Evolutionary conservation across 2,888 invertebrate genomes (phyloP).

Genomic region (Chorisops tibialis): DNA sequence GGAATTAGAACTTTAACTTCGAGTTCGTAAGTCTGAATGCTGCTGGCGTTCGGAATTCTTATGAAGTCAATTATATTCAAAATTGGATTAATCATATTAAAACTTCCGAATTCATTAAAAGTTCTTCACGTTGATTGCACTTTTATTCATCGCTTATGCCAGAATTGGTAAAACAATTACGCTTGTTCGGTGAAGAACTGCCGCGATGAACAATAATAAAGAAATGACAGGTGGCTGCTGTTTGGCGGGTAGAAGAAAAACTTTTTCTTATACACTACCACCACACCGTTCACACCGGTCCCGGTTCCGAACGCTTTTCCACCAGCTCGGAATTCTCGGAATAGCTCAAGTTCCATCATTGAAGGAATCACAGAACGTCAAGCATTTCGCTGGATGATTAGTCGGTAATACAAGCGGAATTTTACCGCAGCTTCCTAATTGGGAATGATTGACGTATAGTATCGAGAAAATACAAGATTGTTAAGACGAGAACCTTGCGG

Average conservation of each 20-base stretch:
- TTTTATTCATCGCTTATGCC: background rate
- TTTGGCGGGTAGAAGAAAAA: too few species aligned
- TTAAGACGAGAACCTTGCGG: conserved; percentile 13
- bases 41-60: background rate
- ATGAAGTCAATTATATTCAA: conserved; percentile 18
- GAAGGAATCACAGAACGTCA: too few species aligned
- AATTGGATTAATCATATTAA: conserved; percentile 24
- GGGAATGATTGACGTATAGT: conserved; percentile 18
- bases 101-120: conserved; percentile 11
- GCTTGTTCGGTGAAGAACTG: background rate
- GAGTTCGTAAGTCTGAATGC: background rate
- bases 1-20: background rate
- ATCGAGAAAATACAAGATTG: conserved; percentile 6
- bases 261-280: too few species aligned
- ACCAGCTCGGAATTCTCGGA: too few species aligned
- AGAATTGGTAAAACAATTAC: background rate
- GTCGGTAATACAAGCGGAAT: conserved; percentile 1
- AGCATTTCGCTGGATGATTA: background rate
- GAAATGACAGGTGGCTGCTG: too few species aligned
- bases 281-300: too few species aligned
- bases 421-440: conserved; percentile 15
- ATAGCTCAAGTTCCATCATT: too few species aligned
- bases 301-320: too few species aligned
- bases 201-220: too few species aligned
- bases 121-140: background rate